These are phyloP conservation scores for Vombatus ursinus DNA, from an alignment of 2,113 vertebrate genomes.

Conservation along the genomic window DNA sequence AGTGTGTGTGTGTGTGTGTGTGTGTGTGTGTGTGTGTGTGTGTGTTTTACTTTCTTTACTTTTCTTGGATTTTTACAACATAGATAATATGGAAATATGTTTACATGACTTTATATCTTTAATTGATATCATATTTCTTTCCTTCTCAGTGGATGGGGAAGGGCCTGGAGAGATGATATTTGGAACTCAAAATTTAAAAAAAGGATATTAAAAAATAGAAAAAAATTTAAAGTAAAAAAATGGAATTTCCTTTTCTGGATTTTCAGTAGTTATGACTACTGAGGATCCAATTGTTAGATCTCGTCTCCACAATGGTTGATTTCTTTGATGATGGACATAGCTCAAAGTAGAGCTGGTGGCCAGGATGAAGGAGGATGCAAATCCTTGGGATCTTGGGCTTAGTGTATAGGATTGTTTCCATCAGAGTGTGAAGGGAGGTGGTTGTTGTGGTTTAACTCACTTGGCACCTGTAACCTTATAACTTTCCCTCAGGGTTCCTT, in stretches of 20 bases:
- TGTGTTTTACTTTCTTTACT: background rate
- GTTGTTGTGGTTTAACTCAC: background rate
- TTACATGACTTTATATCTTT: background rate
- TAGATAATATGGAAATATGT: background rate
- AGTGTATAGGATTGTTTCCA: background rate
- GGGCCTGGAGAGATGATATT: background rate
- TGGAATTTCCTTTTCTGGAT: background rate
- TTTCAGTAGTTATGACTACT: background rate
- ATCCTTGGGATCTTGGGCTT: background rate
- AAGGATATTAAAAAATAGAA: background rate
- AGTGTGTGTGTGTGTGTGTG: no score
- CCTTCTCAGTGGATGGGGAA: background rate
- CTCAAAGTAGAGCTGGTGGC: background rate
- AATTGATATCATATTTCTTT: background rate
- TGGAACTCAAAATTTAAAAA: background rate
- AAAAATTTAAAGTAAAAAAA: background rate
- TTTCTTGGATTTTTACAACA: background rate
- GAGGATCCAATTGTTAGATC: background rate
- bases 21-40: no score
- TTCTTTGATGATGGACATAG: background rate
- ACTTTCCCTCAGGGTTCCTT: background rate
- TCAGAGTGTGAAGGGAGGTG: background rate
- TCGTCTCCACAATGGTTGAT: background rate
- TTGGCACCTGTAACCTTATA: background rate
- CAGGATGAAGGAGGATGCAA: background rate